A percentile compares a stretch with the other conserved stretches of the same genome.
Evolutionary conservation across 2,888 invertebrate genomes (phyloP).

Genomic region (Tipula unca): DNA sequence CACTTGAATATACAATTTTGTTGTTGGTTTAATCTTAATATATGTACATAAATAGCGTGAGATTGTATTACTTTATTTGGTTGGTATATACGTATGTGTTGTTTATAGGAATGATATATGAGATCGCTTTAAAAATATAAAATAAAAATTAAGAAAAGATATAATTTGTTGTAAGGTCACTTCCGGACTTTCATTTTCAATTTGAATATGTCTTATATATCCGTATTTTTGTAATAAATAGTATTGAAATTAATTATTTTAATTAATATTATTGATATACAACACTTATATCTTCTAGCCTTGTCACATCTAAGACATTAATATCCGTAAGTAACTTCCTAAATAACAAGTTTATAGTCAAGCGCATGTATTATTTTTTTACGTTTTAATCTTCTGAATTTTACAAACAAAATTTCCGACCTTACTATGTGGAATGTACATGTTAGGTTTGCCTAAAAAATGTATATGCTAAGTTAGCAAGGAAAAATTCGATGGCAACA

Average conservation of each 20-base stretch:
- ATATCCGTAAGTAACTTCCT: not conserved
- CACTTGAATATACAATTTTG: not conserved
- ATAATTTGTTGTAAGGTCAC: not conserved
- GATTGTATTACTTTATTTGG: not conserved
- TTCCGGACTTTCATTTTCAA: not conserved
- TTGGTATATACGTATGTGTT: not conserved
- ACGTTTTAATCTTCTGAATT: no score
- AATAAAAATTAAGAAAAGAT: not conserved
- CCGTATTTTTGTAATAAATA: not conserved
- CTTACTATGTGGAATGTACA: no score
- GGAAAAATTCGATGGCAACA: no score
- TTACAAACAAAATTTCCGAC: no score
- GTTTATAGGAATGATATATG: not conserved
- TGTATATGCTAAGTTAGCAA: no score
- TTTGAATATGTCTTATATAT: not conserved
- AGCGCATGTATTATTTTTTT: no score
- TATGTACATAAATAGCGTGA: not conserved
- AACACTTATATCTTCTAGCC: not conserved
- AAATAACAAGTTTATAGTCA: not conserved
- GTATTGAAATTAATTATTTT: not conserved
- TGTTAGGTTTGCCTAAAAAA: no score
- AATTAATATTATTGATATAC: not conserved
- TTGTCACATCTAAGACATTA: not conserved
- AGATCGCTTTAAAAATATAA: not conserved
- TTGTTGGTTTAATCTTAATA: not conserved